A percentile compares a stretch with the other conserved stretches of the same genome.
These are phyloP conservation scores for Ornithorhynchus anatinus DNA, from an alignment of 2,113 vertebrate genomes.

Conservation along the genomic window DNA sequence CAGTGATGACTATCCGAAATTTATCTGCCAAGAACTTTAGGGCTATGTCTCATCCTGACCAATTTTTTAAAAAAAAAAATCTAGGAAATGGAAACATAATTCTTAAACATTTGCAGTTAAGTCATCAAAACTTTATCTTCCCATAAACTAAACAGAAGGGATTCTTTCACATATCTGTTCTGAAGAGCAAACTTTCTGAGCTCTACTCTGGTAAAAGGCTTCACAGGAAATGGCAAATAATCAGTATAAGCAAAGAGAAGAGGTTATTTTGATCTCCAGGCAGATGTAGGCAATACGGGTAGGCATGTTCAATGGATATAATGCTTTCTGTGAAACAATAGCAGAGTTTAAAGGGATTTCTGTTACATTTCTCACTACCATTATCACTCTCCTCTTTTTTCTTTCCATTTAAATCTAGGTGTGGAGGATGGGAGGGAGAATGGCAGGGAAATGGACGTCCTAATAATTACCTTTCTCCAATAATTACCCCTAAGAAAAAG, in stretches of 20 bases:
- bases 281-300: conserved; percentile 29
- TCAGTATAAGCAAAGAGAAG: conserved; percentile 6
- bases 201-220: neutral
- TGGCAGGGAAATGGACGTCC: too few species aligned
- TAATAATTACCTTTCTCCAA: too few species aligned
- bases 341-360: too few species aligned
- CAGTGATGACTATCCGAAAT: conserved; percentile 22
- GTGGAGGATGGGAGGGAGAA: too few species aligned
- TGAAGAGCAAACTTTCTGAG: neutral
- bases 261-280: neutral
- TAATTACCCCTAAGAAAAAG: too few species aligned
- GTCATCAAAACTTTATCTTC: conserved; percentile 32
- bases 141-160: neutral
- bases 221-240: neutral
- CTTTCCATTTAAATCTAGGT: too few species aligned
- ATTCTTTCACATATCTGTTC: neutral
- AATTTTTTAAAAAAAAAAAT: conserved; percentile 11
- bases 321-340: neutral
- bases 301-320: neutral
- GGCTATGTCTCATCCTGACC: conserved; percentile 36
- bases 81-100: conserved; percentile 44
- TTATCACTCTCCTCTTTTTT: too few species aligned
- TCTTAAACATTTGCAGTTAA: conserved; percentile 43
- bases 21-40: conserved; percentile 44
- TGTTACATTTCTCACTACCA: too few species aligned